phyloP scores from a whole-genome alignment of 2,113 vertebrate genomes.

The Rhinoderma darwinii region DNA sequence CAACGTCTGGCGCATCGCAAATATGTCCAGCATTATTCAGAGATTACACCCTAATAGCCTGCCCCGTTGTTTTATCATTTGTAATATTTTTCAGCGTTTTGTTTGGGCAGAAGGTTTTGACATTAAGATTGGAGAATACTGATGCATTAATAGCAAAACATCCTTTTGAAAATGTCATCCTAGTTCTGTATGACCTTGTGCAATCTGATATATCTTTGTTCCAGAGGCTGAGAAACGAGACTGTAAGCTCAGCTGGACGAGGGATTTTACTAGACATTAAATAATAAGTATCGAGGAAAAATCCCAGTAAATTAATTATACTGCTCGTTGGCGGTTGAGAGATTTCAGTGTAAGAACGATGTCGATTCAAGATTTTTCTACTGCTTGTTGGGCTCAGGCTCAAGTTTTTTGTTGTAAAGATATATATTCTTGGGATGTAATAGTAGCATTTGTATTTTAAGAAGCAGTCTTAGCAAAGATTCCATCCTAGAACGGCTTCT shows the following conservation, averaged over 20 bases:
- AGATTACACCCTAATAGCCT: conserved; percentile 19
- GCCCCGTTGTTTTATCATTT: conserved; percentile 30
- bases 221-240: not conserved
- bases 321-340: not conserved
- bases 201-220: conserved; percentile 28
- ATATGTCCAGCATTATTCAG: not conserved
- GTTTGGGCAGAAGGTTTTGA: conserved; percentile 36
- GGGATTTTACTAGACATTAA: not conserved
- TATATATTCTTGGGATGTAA: not conserved
- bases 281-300: conserved; percentile 5
- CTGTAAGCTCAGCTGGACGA: not conserved
- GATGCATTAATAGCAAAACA: conserved; percentile 10
- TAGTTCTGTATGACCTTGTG: conserved; percentile 40
- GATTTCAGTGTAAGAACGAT: not conserved
- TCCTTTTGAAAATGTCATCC: conserved; percentile 15
- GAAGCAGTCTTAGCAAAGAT: too few species aligned
- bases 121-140: not conserved
- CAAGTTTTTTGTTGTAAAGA: not conserved
- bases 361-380: not conserved
- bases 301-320: not conserved
- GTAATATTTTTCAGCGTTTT: conserved; percentile 22
- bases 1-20: conserved; percentile 8
- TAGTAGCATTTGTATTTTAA: too few species aligned
- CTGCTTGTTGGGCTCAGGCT: not conserved
- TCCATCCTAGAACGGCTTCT: too few species aligned